phyloP scores from a whole-genome alignment of 1,140 invertebrate species.

The Leptoteleia sp. region DNA sequence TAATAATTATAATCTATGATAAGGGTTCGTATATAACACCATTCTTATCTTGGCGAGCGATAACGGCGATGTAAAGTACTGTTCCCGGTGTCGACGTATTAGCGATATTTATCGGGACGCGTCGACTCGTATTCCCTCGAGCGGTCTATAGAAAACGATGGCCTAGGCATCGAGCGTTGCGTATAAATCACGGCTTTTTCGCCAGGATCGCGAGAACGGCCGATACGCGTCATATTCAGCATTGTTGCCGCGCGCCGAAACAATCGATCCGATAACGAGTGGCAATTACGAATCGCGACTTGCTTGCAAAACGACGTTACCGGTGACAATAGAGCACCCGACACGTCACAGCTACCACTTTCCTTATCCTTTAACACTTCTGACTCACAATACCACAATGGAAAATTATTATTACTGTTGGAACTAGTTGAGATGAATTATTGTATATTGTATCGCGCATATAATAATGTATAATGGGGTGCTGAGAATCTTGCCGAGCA shows the following conservation, averaged over 20 bases:
- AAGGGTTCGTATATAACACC: conserved; percentile 29
- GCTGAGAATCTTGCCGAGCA: conserved; percentile 18
- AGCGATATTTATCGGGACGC: conserved; percentile 64
- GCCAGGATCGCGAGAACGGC: conserved; percentile 23
- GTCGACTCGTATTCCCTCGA: conserved; percentile 29
- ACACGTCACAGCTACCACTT: conserved; percentile 33
- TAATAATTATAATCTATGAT: conserved; percentile 52
- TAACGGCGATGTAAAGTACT: conserved; percentile 25
- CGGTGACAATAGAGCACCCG: conserved; percentile 39
- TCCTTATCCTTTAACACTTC: conserved; percentile 40
- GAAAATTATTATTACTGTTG: conserved; percentile 36
- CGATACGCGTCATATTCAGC: conserved; percentile 66
- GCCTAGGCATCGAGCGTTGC: conserved; percentile 15
- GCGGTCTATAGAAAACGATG: conserved; percentile 36
- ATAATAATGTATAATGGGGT: conserved; percentile 39
- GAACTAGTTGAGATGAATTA: conserved; percentile 50
- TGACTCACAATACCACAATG: conserved; percentile 35
- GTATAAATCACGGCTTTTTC: conserved; percentile 57
- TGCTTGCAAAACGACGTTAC: conserved; percentile 38
- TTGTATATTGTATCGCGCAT: conserved; percentile 37
- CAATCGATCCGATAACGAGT: conserved; percentile 75
- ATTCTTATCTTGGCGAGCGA: conserved; percentile 21
- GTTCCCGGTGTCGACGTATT: conserved; percentile 48
- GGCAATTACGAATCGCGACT: conserved; percentile 71
- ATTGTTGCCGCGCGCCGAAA: conserved; percentile 59